phyloP scores from a whole-genome alignment of 1,140 invertebrate genomes.

The Cyphomyrmex costatus region DNA sequence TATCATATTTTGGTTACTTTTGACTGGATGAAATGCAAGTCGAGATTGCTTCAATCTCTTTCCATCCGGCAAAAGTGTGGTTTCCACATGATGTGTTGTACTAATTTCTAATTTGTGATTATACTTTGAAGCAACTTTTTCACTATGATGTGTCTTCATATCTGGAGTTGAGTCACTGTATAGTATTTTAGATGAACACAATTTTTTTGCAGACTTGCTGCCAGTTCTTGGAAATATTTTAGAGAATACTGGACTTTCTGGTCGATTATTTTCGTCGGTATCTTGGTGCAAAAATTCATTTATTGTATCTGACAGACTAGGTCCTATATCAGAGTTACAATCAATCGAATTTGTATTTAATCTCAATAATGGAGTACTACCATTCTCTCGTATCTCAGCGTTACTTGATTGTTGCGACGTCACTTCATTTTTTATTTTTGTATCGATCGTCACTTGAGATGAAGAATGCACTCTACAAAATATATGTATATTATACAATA shows the following conservation, averaged over 20 bases:
- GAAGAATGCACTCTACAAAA: background rate
- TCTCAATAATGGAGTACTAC: background rate
- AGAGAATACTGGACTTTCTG: constrained; percentile 35
- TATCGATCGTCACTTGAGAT: background rate
- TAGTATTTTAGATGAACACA: background rate
- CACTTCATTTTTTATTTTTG: background rate
- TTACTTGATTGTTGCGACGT: background rate
- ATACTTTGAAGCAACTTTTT: constrained; percentile 8
- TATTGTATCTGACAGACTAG: background rate
- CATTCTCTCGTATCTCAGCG: background rate
- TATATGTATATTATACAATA: too few relatives aligned
- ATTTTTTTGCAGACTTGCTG: background rate
- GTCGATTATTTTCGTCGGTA: background rate
- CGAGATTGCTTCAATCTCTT: constrained; percentile 78
- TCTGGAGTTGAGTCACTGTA: background rate
- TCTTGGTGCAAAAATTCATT: background rate
- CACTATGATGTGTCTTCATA: background rate
- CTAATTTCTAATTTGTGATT: constrained; percentile 68
- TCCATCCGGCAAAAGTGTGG: constrained; percentile 66
- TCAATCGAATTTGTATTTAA: background rate
- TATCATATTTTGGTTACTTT: constrained; percentile 46
- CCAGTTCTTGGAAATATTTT: background rate
- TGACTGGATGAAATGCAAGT: constrained; percentile 66
- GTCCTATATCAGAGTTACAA: background rate
- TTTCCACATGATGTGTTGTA: constrained; percentile 67